These are phyloP conservation scores for Panonychus citri DNA, from an alignment of 1,140 invertebrate genomes.

Conservation along the genomic window DNA sequence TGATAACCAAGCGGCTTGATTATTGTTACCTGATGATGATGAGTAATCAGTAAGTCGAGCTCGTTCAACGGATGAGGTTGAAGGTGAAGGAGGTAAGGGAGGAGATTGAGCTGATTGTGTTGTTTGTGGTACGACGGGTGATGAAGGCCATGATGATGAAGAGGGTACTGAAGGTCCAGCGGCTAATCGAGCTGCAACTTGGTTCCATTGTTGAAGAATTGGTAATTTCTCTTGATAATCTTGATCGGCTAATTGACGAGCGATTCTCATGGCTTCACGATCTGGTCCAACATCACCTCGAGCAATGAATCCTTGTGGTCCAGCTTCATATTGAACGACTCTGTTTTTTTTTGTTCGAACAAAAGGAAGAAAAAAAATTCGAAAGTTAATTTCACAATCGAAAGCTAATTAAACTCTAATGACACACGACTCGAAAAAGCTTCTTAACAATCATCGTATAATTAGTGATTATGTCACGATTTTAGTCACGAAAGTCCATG, in stretches of 20 bases:
- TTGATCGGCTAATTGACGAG: neutral
- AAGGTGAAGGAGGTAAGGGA: neutral
- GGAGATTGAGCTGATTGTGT: too few species aligned
- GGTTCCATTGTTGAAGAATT: neutral
- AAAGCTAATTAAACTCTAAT: too few species aligned
- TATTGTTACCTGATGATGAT: too few species aligned
- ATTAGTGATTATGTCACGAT: too few species aligned
- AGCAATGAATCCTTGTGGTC: constrained; percentile 6
- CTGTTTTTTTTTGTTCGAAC: too few species aligned
- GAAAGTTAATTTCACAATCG: neutral
- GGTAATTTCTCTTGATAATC: constrained; percentile 1
- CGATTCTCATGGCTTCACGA: neutral
- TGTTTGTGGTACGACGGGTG: neutral
- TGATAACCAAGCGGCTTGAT: neutral
- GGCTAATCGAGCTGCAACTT: neutral
- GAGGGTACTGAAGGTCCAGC: neutral
- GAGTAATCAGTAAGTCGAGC: neutral
- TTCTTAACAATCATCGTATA: too few species aligned
- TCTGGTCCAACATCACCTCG: constrained; percentile 8
- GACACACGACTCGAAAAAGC: too few species aligned
- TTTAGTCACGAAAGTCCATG: neutral
- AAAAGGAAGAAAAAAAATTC: neutral
- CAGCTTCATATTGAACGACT: constrained; percentile 8
- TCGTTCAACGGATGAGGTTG: neutral
- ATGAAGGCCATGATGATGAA: neutral